Evolutionary conservation across 53 echinoderm and acorn worm genomes (phyloP).

Genomic region (Pentamera pediparva): DNA sequence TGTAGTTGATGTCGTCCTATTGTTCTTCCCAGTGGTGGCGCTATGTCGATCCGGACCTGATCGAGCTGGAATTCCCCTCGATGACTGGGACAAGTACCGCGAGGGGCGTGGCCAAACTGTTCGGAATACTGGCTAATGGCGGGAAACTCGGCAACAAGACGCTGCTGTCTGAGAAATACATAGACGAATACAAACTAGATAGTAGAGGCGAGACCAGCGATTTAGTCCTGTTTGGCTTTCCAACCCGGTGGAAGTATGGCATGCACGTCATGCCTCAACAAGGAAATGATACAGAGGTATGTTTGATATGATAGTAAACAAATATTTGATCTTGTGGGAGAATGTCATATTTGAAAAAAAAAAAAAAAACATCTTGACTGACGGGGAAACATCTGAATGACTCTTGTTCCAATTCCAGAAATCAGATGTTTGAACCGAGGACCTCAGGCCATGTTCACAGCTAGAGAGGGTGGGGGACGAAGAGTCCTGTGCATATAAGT

Average conservation of each 20-base stretch:
- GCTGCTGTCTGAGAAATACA: not conserved
- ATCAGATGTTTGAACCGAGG: no score
- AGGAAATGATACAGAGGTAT: not conserved
- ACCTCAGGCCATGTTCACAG: no score
- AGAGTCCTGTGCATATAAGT: no score
- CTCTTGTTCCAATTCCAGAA: no score
- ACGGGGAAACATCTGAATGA: no score
- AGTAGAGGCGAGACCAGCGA: not conserved
- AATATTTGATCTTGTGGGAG: no score
- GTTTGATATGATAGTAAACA: no score
- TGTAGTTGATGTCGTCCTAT: no score
- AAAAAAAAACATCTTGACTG: no score
- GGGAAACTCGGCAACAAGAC: not conserved
- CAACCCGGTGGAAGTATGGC: constrained; percentile 14
- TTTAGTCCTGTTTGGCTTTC: not conserved
- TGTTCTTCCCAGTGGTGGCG: not conserved
- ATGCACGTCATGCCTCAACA: constrained; percentile 9
- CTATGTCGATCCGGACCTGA: not conserved
- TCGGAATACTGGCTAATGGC: constrained; percentile 37
- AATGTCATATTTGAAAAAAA: no score
- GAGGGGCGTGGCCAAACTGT: constrained; percentile 40
- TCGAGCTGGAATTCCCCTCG: not conserved
- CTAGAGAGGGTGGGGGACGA: no score
- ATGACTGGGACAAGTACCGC: constrained; percentile 19
- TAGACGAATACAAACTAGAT: not conserved